Evolutionary conservation across 2,888 invertebrate species (phyloP), one percentile per base, ranked within the genome.

Genomic region (Stramonita haemastoma): DNA sequence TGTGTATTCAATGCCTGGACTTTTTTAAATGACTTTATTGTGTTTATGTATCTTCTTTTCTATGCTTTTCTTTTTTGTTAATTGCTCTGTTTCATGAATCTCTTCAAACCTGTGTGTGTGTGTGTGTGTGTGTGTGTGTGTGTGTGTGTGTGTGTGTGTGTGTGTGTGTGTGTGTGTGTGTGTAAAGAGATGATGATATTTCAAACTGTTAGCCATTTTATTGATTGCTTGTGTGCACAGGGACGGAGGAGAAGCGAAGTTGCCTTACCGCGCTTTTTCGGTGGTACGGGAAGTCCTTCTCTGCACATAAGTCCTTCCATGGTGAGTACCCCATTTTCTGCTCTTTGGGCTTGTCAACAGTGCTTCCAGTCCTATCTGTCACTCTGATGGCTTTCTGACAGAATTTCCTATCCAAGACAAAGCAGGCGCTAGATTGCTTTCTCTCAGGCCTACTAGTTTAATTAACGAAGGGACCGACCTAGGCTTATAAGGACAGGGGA

Each of bases 201-300:
- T 66, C 26, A 66, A 66, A 66, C 66, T 66, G 66, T 6, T 60
- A 60, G 60, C 11, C 60, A n/a, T n/a, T n/a, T n/a, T 46, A 46
- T 46, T 46, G 46, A 46, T 46, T 46, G 46, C 22, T 73, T 73
- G 73, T 73, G 73, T n/a, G 26, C 19, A 19, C 87, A 92, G 92
- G 89, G 90, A 77, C 89, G 92, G 66, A 87, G 92, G 2, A 88
- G 92, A 26, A 95, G 95, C 92, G 95, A 95, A 86, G 93, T 94
- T 86, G 93, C 92, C 6, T 90, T 94, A 26, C 94, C 94, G 57
- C 93, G 93, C 85, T 92, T 93, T 56, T 92, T 94, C 26, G 94
- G 94, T 19, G 93, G 93, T 6, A 56, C 90, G 73, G 94, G 94
- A 4, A 92, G 93, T 77, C 92, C 94, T 46, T 89, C 92, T 13